Evolutionary conservation across 1,140 invertebrate genomes (phyloP), one percentile per base, ranked within the genome.

Genomic region (Chionoecetes opilio): DNA sequence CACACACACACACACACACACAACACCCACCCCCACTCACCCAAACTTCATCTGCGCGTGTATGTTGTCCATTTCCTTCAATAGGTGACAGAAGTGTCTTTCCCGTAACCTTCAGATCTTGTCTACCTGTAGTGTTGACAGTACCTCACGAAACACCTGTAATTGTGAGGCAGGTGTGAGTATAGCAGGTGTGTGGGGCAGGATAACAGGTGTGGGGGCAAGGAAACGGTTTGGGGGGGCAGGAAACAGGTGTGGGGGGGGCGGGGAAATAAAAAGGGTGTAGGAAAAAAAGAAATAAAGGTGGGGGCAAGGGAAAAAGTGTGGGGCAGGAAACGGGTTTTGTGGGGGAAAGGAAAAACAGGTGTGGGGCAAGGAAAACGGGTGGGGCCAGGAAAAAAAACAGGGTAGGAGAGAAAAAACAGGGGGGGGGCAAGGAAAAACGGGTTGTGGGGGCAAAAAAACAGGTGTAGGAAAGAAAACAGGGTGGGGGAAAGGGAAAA

Each of bases 11-110:
- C 41, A 46, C 41, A 46, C 41, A 46, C 41, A 46, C 41, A 46
- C 41, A 46, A 5, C 5, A 5, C 5, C 38, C 84, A n/a, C n/a
- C n/a, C n/a, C n/a, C n/a, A n/a, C 94, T 92, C 34, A 95, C 94
- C 94, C 90, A n/a, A 92, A 95, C 38, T 85, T 91, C 94, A 95
- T 95, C 84, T 95, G 94, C 5, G 94, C 92, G 46, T 95, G 94
- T 0, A 95, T 34, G 34, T 95, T 95, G 84, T 95, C 94, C 94
- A 95, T 95, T 53, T 95, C 94, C 34, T 75, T 95, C 38, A 95
- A 75, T n/a, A 95, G 86, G 41, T 95, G 94, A 31, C 94, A 95
- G 82, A 95, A 95, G 82, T 92, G 90, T 32, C 94, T 14, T n/a
- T 5, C 94, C 94, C 0, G 94, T 95, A 0, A 87, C 91, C 41